Conservation (phyloP, 2,888 invertebrate genomes). For the Drosophila tripunctata region DNA sequence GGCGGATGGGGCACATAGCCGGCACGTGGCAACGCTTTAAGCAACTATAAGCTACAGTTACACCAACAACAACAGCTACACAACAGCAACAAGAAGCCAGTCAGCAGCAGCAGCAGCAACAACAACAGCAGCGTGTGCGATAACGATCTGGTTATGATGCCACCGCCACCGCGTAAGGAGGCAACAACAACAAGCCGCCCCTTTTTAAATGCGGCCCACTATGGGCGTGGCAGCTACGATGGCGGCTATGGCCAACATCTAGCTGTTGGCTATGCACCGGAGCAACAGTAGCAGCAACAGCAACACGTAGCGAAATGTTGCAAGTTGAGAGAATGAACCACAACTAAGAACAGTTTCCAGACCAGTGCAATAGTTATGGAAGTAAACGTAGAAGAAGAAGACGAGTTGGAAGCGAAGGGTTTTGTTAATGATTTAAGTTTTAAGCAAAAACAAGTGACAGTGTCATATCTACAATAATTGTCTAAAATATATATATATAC, state of each 20-base stretch:
- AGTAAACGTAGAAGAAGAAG: neutral
- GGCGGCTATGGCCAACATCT: slow-evolving; percentile 69
- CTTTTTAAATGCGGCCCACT: slow-evolving; percentile 28
- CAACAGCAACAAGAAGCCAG: slow-evolving; percentile 59
- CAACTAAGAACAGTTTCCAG: slow-evolving; percentile 50
- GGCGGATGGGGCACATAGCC: slow-evolving; percentile 97
- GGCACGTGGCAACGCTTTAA: slow-evolving; percentile 66
- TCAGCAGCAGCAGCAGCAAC: slow-evolving; percentile 44
- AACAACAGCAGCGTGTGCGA: slow-evolving; percentile 51
- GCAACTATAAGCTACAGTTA: slow-evolving; percentile 45
- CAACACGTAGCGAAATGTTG: too few species aligned
- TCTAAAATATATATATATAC: slow-evolving; percentile 53
- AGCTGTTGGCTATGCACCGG: slow-evolving; percentile 51
- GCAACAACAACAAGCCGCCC: slow-evolving; percentile 20
- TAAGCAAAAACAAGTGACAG: slow-evolving; percentile 71
- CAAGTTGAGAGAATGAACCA: slow-evolving; percentile 18
- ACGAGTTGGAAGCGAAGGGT: slow-evolving; percentile 57
- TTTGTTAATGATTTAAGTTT: slow-evolving; percentile 48
- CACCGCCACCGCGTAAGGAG: slow-evolving; percentile 73
- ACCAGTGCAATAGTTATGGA: slow-evolving; percentile 71
- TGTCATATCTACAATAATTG: slow-evolving; percentile 81
- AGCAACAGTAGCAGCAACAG: slow-evolving; percentile 22
- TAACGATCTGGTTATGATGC: slow-evolving; percentile 73
- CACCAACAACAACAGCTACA: slow-evolving; percentile 50
- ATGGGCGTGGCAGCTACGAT: slow-evolving; percentile 64